Percentiles rank a stretch among this genome's conserved stretches.
phyloP scores from a whole-genome alignment of 2,888 invertebrate genomes.

The Scaeva pyrastri region DNA sequence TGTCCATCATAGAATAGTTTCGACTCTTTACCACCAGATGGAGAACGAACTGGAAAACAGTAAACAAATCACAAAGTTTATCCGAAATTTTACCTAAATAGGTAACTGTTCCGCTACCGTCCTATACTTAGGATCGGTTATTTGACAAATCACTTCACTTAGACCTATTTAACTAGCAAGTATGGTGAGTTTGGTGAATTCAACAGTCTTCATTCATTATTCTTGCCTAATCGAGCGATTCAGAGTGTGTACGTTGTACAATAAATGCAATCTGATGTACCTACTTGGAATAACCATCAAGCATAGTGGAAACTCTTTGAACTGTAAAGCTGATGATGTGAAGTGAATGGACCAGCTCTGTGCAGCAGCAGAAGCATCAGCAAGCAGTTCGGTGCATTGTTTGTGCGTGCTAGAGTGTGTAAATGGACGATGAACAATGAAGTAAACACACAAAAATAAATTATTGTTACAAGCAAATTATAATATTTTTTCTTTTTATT shows the following conservation, averaged over 20 bases:
- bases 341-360: conserved; percentile 57
- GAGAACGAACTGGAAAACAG: too few relatives aligned
- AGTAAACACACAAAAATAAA: conserved; percentile 64
- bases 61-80: too few relatives aligned
- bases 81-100: too few relatives aligned
- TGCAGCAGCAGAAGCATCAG: not conserved
- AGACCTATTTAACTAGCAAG: too few relatives aligned
- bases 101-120: too few relatives aligned
- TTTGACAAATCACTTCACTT: too few relatives aligned
- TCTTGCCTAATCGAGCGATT: not conserved
- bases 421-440: conserved; percentile 54
- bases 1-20: too few relatives aligned
- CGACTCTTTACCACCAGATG: too few relatives aligned
- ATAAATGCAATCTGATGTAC: conserved; percentile 19
- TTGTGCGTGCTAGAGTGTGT: conserved; percentile 33
- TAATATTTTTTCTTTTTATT: conserved; percentile 11
- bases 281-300: not conserved
- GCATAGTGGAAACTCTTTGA: not conserved
- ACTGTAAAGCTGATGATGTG: conserved; percentile 37
- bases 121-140: too few relatives aligned
- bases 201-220: not conserved
- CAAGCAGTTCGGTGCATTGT: conserved; percentile 10
- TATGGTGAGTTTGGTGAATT: too few relatives aligned
- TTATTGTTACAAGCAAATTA: conserved; percentile 63
- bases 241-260: not conserved